Evolutionary conservation across 1,140 invertebrate genomes (phyloP), one percentile per base, ranked within the genome.

Genomic region (Pseudomyrmex concolor): DNA sequence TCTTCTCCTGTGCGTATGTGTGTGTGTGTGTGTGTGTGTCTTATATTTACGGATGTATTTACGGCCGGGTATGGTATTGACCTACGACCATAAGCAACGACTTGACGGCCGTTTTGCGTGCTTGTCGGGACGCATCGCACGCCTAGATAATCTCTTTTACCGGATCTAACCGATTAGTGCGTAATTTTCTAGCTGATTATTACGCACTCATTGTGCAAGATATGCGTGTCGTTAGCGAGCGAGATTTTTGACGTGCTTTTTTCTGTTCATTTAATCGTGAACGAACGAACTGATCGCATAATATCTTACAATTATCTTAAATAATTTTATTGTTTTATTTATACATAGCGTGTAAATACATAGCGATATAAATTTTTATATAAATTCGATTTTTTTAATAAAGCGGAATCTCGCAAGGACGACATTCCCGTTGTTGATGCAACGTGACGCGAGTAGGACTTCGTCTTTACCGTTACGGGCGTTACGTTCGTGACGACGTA

Each of bases 131-230:
- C 66, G 76, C 76, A 59, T 71, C 54, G 34, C 17, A 68, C 45
- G 76, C 55, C 76, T 59, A 60, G 54, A 55, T 80, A 80, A 80
- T 80, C 76, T 80, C 76, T 50, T 80, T n/a, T 55, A 71, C 76
- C 66, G 76, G 76, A 80, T 80, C 66, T 71, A 71, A 80, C 43
- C 66, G 76, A 80, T 80, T 70, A 71, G 22, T 50, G 66, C 54
- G 76, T 80, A 80, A 80, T 80, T 80, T 80, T 80, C 76, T 80
- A 80, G 76, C 22, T 60, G 66, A 80, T 80, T 80, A 71, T 80
- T 60, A 48, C 50, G 19, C 45, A 22, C 45, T 13, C n/a, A 13
- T 50, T 12, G 15, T 50, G 43, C 62, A n/a, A 54, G 43, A 25
- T 2, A 59, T 45, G 55, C 64, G 64, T 48, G 76, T 48, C 54